Evolutionary conservation across 1,140 invertebrate genomes (phyloP).

Genomic region (Dinothrombium tinctorium): DNA sequence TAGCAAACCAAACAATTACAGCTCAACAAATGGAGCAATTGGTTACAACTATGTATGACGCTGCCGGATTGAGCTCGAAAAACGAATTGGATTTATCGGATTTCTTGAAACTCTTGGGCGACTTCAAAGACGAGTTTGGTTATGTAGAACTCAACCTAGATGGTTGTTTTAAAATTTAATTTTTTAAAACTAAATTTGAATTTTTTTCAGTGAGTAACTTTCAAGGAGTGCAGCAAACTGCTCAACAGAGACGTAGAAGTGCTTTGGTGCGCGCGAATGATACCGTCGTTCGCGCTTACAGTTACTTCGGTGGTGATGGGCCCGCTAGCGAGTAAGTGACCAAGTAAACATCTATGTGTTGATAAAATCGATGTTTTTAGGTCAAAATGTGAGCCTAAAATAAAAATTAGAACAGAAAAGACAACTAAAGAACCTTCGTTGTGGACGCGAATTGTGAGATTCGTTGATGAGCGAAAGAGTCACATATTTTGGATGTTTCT

Average conservation of each 20-base stretch:
- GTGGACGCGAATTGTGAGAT: slow-evolving; percentile 14
- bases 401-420: slow-evolving; percentile 12
- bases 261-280: slow-evolving; percentile 12
- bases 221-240: not conserved
- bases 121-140: slow-evolving; percentile 23
- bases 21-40: slow-evolving; percentile 22
- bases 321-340: not conserved
- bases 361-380: too few species aligned
- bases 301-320: slow-evolving; percentile 10
- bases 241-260: slow-evolving; percentile 6
- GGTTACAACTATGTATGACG: slow-evolving; percentile 23
- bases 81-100: slow-evolving; percentile 23
- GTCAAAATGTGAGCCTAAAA: too few species aligned
- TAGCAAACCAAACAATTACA: slow-evolving; percentile 24
- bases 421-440: slow-evolving; percentile 1
- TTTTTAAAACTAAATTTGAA: slow-evolving; percentile 5
- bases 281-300: slow-evolving; percentile 12
- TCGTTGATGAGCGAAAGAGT: slow-evolving; percentile 23
- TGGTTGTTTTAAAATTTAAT: slow-evolving; percentile 12
- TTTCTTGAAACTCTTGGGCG: slow-evolving; percentile 22
- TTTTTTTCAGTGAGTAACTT: slow-evolving; percentile 4
- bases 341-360: not conserved
- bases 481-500: slow-evolving; percentile 30
- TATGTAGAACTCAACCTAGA: slow-evolving; percentile 19
- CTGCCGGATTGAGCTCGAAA: slow-evolving; percentile 21